Base-by-base conservation (phyloP, 2,888 invertebrate species). In the Ormyrus thymus region DNA sequence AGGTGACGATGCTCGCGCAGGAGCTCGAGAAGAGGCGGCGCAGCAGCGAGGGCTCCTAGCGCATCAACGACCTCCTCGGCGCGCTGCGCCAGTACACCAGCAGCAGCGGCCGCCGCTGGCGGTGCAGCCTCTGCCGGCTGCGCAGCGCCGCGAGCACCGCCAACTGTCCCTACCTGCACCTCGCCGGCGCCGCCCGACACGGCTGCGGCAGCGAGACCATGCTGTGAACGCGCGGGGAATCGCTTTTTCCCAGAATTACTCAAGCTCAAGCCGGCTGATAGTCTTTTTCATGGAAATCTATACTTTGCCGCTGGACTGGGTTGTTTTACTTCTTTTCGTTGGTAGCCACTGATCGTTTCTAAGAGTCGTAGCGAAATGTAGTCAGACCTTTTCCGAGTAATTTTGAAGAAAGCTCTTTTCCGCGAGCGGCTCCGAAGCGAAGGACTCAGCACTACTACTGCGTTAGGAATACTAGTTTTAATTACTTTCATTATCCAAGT, bases 1-100 rank as follows among this genome's bases (percentile, higher is more conserved):
- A 96, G 88, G 94, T 95, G 0, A 92, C 93, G 88, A 94, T 95
- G 95, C 89, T 96, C 55, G 95, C 95, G 0, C 93, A 94, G 82
- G 94, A 95, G 87, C 91, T 95, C 83, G 89, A 90, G 45, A 89
- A 90, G 48, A 87, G 87, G 77, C 86, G 88, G 82, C 84, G 85
- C 79, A 86, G 87, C 79, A 87, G 85, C 86, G 88, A 89, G 72
- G 89, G 88, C 83, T 90, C 90, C 90, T 90, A 90, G 90, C 90
- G 89, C 84, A 89, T 89, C 87, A 88, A 65, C 53, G 62, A 66
- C 56, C 61, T 58, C 77, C 77, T 78, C 62, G 80, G 72, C 73
- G 78, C 50, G 76, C 76, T 80, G 56, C 50, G 56, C 68, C 10
- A 55, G 55, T 53, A 46, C 13, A 66, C 45, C 58, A 45, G n/a